Conservation (phyloP, 2,888 invertebrate species). For the Tenodera sinensis region DNA sequence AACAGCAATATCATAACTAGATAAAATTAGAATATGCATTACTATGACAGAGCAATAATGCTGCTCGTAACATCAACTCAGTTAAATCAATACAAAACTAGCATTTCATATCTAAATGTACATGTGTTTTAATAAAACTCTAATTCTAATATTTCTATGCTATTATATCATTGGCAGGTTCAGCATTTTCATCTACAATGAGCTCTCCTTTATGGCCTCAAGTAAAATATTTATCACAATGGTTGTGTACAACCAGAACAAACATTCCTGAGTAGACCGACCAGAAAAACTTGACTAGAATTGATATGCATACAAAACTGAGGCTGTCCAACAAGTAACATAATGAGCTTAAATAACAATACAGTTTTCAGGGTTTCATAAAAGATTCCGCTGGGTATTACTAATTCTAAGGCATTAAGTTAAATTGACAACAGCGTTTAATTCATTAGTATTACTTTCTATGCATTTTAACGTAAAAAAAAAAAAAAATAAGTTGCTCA, state of each 20-base stretch:
- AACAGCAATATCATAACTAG: not conserved
- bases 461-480: no score
- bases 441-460: no score
- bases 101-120: not conserved
- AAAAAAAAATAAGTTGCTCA: no score
- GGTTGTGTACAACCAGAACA: not conserved
- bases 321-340: not conserved
- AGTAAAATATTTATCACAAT: constrained; percentile 1
- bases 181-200: not conserved
- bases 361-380: not conserved
- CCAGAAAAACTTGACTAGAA: not conserved
- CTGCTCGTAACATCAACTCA: not conserved
- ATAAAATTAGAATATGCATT: not conserved
- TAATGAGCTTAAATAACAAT: not conserved
- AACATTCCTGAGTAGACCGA: constrained; percentile 1
- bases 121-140: not conserved
- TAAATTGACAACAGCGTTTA: no score
- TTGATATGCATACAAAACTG: not conserved
- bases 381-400: not conserved
- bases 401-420: not conserved
- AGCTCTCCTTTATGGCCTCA: not conserved
- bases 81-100: not conserved
- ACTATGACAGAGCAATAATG: not conserved
- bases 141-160: not conserved
- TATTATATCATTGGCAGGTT: not conserved